Base-by-base conservation (phyloP, 2,888 invertebrate species). In the Onthophagus sagittarius region DNA sequence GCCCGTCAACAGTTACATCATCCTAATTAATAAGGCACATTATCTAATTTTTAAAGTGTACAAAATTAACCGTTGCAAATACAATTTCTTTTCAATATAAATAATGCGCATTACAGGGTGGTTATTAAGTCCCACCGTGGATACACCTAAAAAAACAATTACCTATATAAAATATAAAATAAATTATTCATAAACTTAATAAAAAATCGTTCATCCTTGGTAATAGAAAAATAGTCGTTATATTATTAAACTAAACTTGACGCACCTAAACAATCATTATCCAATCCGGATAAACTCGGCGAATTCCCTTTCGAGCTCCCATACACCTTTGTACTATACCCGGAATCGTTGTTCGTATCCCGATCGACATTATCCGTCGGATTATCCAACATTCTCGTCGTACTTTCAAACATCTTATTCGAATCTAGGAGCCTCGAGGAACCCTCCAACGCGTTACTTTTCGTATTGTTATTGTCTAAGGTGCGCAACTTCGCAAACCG, bases 251-350 rank as follows among this genome's bases (percentile, higher is more conserved):
- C 92, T 80, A 92, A 88, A 85, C 92, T 92, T 6, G 92, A 90
- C 13, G 91, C 87, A 64, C 91, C 91, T 62, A 85, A 76, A 77
- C 82, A 83, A 72, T 83, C 83, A 32, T 81, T 81, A 72, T 84
- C 84, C 13, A 72, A 77, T 11, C 76, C 78, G 53, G 92, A 92
- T 69, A 93, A 86, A 82, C 92, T 92, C 1, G 93, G 93, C n/a
- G 92, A 92, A 32, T 93, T 92, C 0, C 93, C 92, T 80, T 93
- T 91, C 5, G 92, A 92, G 77, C 93, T 93, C 0, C 92, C 93
- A 77, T 93, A 93, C 78, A 93, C 92, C 81, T 93, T 92, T 62
- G 94, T 94, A 79, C 94, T 94, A 83, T 95, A 95, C 0, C 95
- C 95, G 0, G 94, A 94, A 84, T 95, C 95, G 77, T 94, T 94